phyloP scores from a whole-genome alignment of 2,888 invertebrate genomes.

The Phyllotreta cruciferae region DNA sequence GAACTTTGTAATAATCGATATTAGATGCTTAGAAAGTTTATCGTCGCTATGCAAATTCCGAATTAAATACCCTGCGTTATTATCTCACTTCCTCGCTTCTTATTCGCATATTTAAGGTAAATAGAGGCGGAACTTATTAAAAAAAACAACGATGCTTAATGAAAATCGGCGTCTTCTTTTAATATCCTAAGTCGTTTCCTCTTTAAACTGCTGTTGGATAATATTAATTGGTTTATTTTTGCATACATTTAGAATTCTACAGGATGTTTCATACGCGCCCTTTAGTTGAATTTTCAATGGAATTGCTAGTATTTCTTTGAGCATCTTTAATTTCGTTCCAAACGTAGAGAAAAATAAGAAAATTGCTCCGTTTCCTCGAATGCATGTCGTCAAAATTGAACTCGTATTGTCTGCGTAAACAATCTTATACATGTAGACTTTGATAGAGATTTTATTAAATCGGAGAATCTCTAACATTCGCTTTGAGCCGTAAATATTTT shows the following conservation, averaged over 20 bases:
- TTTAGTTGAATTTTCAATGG: no score
- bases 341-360: no score
- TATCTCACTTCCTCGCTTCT: conserved; percentile 22
- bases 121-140: conserved; percentile 10
- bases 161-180: conserved; percentile 14
- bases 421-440: conserved; percentile 33
- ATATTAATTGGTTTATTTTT: not conserved
- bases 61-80: conserved; percentile 16
- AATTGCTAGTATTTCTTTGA: no score
- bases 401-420: conserved; percentile 35
- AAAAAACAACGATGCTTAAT: conserved; percentile 3
- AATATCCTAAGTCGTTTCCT: conserved; percentile 11
- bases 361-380: conserved; percentile 18
- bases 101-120: conserved; percentile 20
- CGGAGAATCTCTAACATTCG: conserved; percentile 28
- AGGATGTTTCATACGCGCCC: no score
- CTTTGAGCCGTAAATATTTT: not conserved
- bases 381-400: conserved; percentile 35
- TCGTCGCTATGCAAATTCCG: conserved; percentile 13
- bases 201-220: conserved; percentile 7
- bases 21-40: conserved; percentile 23
- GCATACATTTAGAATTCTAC: not conserved
- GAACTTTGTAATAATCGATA: conserved; percentile 20
- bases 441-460: conserved; percentile 40
- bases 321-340: conserved; percentile 19